Base-by-base conservation (phyloP, 2,113 vertebrate genomes). In the Aspidoscelis tigris region DNA sequence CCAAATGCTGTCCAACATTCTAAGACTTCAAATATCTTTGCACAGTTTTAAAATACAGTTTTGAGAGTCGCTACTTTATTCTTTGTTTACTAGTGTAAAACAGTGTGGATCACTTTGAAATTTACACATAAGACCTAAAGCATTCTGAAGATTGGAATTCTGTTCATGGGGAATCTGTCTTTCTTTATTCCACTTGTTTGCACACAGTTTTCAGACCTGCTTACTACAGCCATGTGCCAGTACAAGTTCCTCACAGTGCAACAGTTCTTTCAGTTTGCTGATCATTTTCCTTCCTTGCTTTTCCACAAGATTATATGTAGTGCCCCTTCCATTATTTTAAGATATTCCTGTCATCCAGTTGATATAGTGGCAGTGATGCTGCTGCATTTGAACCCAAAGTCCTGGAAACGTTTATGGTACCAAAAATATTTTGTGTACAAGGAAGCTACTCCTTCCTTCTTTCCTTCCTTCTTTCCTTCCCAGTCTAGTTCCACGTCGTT, bases 71-170 rank as follows among this genome's bases (percentile, higher is more conserved):
- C n/a, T 66, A 26, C 43, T 83, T 50, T 75, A 83, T 66, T 50
- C 74, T 83, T 83, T 75, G 66, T 83, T 83, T 66, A 66, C 75
- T 66, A 53, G 26, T 33, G 26, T 50, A 68, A 76, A 83, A 50
- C 44, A 66, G 71, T 50, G 20, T n/a, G 8, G 43, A 76, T 68
- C 2, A 12, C 26, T 6, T 61, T 61, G 58, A 16, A 61, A 50
- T 50, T 5, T 50, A 50, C 47, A 50, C 47, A 50, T 6, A 9
- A 50, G 18, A 61, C 21, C 18, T 26, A 22, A 61, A 4, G 39
- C n/a, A 39, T 71, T 58, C 6, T 72, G 80, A 39, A 24, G 14
- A 10, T 26, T 22, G 22, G 20, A 24, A 8, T 72, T 41, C 78
- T 10, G 9, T 50, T 53, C 22, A n/a, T 9, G 64, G 7, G 71